phyloP scores from a whole-genome alignment of 1,140 invertebrate genomes.

The Brachionus rubens region DNA sequence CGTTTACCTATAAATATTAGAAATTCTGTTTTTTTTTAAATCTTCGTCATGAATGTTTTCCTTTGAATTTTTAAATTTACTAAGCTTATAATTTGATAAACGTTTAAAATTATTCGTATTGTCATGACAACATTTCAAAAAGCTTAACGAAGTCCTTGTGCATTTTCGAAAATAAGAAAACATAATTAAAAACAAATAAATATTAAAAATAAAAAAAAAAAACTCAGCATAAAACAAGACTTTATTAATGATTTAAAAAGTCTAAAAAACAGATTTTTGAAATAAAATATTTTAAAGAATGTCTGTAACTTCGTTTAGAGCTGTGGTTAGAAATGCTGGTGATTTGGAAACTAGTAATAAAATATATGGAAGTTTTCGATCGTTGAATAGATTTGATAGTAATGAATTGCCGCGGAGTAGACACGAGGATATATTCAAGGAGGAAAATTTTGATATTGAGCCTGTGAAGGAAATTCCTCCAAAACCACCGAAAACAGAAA shows the following conservation, averaged over 20 bases:
- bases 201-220: not conserved
- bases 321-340: constrained; percentile 10
- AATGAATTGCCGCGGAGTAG: not conserved
- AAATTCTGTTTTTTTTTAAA: no score
- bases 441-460: constrained; percentile 33
- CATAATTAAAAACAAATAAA: constrained; percentile 7
- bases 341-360: not conserved
- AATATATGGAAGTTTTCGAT: constrained; percentile 28
- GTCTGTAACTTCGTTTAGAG: constrained; percentile 25
- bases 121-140: constrained; percentile 7
- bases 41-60: no score
- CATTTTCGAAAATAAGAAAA: no score
- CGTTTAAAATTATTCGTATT: not conserved
- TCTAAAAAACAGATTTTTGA: not conserved
- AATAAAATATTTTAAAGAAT: not conserved
- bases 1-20: no score
- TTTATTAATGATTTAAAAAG: no score
- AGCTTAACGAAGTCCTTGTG: no score
- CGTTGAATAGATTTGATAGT: constrained; percentile 24
- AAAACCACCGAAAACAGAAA: not conserved
- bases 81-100: not conserved
- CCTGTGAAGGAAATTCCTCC: constrained; percentile 8
- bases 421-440: not conserved
- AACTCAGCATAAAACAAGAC: no score
- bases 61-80: not conserved